Evolutionary conservation across 2,888 invertebrate species (phyloP).

Genomic region (Emmelina monodactyla): DNA sequence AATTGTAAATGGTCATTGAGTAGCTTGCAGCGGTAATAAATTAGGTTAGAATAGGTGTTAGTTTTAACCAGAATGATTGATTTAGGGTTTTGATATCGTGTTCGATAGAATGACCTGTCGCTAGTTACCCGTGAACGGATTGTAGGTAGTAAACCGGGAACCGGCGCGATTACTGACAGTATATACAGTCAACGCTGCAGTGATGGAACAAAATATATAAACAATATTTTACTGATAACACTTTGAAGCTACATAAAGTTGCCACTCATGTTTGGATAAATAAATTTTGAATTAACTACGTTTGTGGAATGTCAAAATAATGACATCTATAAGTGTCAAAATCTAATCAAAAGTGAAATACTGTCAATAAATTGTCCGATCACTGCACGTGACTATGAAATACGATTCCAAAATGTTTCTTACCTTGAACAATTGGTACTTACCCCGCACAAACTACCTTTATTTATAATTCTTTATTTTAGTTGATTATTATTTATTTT

Average conservation of each 20-base stretch:
- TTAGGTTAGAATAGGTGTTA: constrained; percentile 23
- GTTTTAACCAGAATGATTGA: constrained; percentile 12
- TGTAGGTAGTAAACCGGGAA: too few relatives aligned
- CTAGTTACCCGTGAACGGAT: background rate
- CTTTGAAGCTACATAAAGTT: too few relatives aligned
- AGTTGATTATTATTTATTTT: constrained; percentile 38
- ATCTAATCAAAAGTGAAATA: too few relatives aligned
- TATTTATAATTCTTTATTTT: constrained; percentile 26
- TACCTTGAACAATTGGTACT: constrained; percentile 37
- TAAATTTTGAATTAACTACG: too few relatives aligned
- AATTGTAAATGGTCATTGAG: constrained; percentile 39
- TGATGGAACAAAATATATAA: too few relatives aligned
- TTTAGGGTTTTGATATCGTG: background rate
- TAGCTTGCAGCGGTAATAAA: constrained; percentile 57
- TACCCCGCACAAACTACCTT: constrained; percentile 58
- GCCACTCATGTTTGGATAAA: too few relatives aligned
- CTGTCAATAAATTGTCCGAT: too few relatives aligned
- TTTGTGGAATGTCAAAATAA: too few relatives aligned
- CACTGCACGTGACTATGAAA: too few relatives aligned
- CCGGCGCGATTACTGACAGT: too few relatives aligned
- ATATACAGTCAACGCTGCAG: too few relatives aligned
- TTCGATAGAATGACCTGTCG: background rate
- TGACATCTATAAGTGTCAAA: too few relatives aligned
- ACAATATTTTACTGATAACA: background rate
- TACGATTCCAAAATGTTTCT: constrained; percentile 3